Conservation (phyloP, 2,888 invertebrate genomes). For the Xestia xanthographa region DNA sequence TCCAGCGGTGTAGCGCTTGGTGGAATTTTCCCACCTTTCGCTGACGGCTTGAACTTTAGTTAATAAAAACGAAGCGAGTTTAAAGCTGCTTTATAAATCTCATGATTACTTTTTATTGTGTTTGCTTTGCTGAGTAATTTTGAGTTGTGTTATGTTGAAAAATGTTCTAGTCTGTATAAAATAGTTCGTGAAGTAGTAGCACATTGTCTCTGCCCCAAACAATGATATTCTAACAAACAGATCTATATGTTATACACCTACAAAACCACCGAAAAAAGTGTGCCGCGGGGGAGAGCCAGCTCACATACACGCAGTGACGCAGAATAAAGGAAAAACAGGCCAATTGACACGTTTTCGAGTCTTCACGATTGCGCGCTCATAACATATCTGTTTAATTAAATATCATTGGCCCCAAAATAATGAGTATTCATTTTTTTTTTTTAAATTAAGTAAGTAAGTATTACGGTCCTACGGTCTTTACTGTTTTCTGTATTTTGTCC, state of each 20-base stretch:
- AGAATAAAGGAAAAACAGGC: no score
- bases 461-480: no score
- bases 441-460: no score
- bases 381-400: no score
- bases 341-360: no score
- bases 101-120: slow-evolving; percentile 15
- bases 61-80: slow-evolving; percentile 34
- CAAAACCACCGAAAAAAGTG: no score
- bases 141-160: not conserved
- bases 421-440: not conserved
- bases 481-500: not conserved
- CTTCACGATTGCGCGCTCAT: no score
- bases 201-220: not conserved
- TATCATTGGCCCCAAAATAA: not conserved
- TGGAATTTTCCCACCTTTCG: slow-evolving; percentile 80
- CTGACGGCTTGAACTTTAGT: slow-evolving; percentile 47
- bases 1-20: slow-evolving; percentile 57
- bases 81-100: slow-evolving; percentile 13
- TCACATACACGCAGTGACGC: no score
- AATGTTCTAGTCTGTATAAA: not conserved
- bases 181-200: no score
- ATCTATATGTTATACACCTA: no score
- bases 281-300: no score
- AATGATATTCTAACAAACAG: no score
- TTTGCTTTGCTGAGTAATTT: not conserved